Percentiles rank a stretch among this genome's conserved stretches.
Evolutionary conservation across 1,140 invertebrate genomes (phyloP).

Genomic region (Homarus americanus): DNA sequence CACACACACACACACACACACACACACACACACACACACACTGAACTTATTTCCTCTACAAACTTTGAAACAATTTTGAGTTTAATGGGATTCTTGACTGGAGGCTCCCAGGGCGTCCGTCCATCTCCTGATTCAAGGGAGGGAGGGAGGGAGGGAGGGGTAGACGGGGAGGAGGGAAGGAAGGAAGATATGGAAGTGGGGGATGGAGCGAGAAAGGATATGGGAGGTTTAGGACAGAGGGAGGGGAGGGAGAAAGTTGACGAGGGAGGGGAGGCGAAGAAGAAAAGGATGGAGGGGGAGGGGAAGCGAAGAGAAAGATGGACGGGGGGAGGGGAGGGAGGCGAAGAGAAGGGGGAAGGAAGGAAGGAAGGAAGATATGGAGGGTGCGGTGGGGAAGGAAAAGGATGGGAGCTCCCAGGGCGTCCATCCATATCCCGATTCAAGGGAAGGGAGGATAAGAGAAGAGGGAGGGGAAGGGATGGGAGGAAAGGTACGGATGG

Average conservation of each 20-base stretch:
- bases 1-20: constrained; percentile 21
- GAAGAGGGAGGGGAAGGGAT: no score
- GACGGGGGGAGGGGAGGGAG: neutral
- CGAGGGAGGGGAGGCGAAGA: no score
- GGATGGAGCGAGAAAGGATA: neutral
- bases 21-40: constrained; percentile 15
- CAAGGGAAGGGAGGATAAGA: no score
- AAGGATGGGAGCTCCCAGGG: no score
- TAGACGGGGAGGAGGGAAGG: neutral
- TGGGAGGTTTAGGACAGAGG: constrained; percentile 1
- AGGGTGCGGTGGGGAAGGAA: no score
- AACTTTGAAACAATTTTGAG: constrained; percentile 47
- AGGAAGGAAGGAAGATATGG: neutral
- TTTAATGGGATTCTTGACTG: constrained; percentile 47
- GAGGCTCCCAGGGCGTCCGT: constrained; percentile 20
- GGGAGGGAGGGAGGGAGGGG: neutral
- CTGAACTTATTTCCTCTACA: constrained; percentile 21
- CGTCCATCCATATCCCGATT: no score
- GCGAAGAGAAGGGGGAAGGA: neutral
- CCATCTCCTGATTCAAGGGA: neutral
- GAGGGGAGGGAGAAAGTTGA: neutral
- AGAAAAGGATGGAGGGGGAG: neutral
- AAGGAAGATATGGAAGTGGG: neutral
- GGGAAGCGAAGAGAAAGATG: neutral
- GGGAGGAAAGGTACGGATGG: no score